A percentile compares a stretch with the other conserved stretches of the same genome.
Evolutionary conservation across 2,888 invertebrate genomes (phyloP).

Genomic region (Zaprionus obscuricornis): DNA sequence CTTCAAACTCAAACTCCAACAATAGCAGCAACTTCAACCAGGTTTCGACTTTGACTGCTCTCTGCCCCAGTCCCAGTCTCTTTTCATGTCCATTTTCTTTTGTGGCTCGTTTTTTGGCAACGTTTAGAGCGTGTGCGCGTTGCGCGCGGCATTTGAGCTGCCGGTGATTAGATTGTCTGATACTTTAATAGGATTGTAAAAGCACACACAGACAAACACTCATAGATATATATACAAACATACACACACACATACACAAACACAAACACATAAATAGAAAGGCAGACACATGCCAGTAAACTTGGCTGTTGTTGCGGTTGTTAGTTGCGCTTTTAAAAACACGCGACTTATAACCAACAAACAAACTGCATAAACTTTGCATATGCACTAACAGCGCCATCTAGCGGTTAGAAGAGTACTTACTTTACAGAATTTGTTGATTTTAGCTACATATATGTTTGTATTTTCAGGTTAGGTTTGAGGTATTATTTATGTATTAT

Average conservation of each 20-base stretch:
- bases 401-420: no score
- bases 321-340: conserved; percentile 24
- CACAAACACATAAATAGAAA: not conserved
- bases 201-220: conserved; percentile 41
- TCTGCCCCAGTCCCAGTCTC: conserved; percentile 1
- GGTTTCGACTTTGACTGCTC: conserved; percentile 3
- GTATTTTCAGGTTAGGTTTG: no score
- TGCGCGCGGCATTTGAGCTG: conserved; percentile 73
- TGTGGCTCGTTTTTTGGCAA: conserved; percentile 51
- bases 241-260: not conserved
- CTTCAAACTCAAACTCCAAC: conserved; percentile 8
- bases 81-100: conserved; percentile 21
- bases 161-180: conserved; percentile 75
- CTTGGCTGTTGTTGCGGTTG: conserved; percentile 15
- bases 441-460: no score
- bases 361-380: conserved; percentile 17
- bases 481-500: no score
- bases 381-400: conserved; percentile 4
- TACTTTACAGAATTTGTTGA: no score
- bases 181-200: conserved; percentile 75
- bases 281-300: not conserved
- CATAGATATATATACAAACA: conserved; percentile 1
- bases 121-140: conserved; percentile 63
- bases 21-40: not conserved
- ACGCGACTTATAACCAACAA: conserved; percentile 16